Base-by-base conservation (phyloP, 2,888 invertebrate genomes). In the Lepidocyrtoides sp. region DNA sequence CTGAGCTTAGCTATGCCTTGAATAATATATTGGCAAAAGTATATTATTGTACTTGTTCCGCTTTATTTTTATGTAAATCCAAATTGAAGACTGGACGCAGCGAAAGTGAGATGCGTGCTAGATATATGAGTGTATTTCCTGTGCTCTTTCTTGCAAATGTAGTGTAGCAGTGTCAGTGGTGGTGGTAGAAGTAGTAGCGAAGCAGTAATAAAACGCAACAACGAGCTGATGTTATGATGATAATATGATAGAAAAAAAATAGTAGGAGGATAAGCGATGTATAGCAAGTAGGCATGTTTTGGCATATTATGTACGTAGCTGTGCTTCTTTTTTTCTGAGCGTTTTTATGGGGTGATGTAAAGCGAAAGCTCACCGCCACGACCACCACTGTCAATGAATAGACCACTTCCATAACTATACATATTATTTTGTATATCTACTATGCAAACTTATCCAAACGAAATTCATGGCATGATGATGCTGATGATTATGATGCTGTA, bases 61-160 rank as follows among this genome's bases (percentile, higher is more conserved):
- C 51, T 82, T 82, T 23, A 82, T 36, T 48, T 79, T 41, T 79
- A 75, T 44, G 29, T 10, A 54, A 81, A 81, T 57, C 60, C 83
- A 83, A 66, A 63, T 23, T n/a, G n/a, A 44, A 66, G n/a, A 83
- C 83, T 83, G 83, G 83, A 63, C 83, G 63, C 63, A 23, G 36
- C 23, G 83, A 63, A 63, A 26, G 36, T 23, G 41, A 26, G 66
- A 63, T 83, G 44, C 60, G 23, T 5, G 23, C 63, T 83, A 66
- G 83, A 44, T 83, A 83, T 81, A 17, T 23, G 26, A 14, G 60
- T 60, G 66, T 66, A 54, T 66, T 66, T 66, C 66, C 66, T 69
- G 36, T 2, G 32, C 41, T 41, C 3, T 51, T 20, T 26, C 63
- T 26, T 48, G 44, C 66, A 44, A 48, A 66, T 66, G 48, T 81